Evolutionary conservation across 2,888 invertebrate species (phyloP).

Genomic region (Charanyca ferruginea): DNA sequence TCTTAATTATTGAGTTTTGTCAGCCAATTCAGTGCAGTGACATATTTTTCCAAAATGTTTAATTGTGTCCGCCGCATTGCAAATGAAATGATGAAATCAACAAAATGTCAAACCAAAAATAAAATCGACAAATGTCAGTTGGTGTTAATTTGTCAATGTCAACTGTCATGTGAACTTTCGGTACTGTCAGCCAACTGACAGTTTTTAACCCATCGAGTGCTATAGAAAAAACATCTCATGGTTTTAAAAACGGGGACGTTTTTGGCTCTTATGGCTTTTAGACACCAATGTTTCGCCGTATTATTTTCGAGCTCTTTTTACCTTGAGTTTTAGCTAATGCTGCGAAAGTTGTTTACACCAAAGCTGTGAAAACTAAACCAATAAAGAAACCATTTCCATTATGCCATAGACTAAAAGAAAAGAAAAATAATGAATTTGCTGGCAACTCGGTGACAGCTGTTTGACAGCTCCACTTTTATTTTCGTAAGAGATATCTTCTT

Average conservation of each 20-base stretch:
- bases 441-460: conserved; percentile 76
- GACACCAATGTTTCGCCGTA: no score
- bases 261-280: no score
- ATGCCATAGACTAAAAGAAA: conserved; percentile 38
- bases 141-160: no score
- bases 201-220: no score
- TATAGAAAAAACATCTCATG: no score
- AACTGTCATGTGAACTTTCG: no score
- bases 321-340: not conserved
- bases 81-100: not conserved
- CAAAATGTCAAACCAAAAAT: conserved; percentile 20
- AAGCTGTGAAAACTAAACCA: not conserved
- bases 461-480: conserved; percentile 84
- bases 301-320: no score
- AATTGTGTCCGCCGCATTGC: conserved; percentile 11
- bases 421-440: conserved; percentile 13
- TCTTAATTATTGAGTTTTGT: not conserved
- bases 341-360: not conserved
- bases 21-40: conserved; percentile 2
- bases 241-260: no score
- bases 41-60: no score
- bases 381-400: conserved; percentile 1
- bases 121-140: conserved; percentile 1
- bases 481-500: conserved; percentile 78
- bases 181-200: no score